phyloP scores from a whole-genome alignment of 2,888 invertebrate species.

The Caenorhabditis imperialis region DNA sequence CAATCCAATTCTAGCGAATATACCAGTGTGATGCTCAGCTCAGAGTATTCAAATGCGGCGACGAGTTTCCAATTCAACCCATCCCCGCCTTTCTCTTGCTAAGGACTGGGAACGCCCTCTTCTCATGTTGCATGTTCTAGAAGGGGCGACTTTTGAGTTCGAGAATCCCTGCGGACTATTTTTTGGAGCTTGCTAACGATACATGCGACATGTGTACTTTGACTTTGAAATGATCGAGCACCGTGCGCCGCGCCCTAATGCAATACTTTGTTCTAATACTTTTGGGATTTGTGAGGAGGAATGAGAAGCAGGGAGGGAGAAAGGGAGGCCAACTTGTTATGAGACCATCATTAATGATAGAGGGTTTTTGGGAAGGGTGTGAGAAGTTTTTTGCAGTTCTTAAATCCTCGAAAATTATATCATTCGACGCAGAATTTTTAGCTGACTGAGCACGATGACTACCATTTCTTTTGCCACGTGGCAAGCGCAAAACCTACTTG shows the following conservation, averaged over 20 bases:
- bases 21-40: slow-evolving; percentile 23
- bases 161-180: slow-evolving; percentile 43
- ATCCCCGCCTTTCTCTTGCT: slow-evolving; percentile 16
- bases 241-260: slow-evolving; percentile 12
- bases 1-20: slow-evolving; percentile 23
- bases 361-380: no score
- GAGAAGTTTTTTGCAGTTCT: neutral
- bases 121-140: slow-evolving; percentile 38
- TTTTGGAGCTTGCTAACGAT: slow-evolving; percentile 36
- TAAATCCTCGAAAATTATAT: slow-evolving; percentile 1
- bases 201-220: slow-evolving; percentile 35
- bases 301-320: neutral
- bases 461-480: no score
- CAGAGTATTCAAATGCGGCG: slow-evolving; percentile 21
- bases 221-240: slow-evolving; percentile 19
- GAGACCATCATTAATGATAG: no score
- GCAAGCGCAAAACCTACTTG: no score
- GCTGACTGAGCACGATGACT: no score
- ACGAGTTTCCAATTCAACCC: neutral
- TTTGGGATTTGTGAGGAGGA: slow-evolving; percentile 18
- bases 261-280: slow-evolving; percentile 31
- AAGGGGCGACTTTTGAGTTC: slow-evolving; percentile 23
- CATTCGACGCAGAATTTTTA: no score
- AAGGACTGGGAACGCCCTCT: slow-evolving; percentile 47
- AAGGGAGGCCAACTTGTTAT: no score